These are phyloP conservation scores for Vanessa cardui DNA, from an alignment of 2,888 invertebrate species.

Conservation along the genomic window DNA sequence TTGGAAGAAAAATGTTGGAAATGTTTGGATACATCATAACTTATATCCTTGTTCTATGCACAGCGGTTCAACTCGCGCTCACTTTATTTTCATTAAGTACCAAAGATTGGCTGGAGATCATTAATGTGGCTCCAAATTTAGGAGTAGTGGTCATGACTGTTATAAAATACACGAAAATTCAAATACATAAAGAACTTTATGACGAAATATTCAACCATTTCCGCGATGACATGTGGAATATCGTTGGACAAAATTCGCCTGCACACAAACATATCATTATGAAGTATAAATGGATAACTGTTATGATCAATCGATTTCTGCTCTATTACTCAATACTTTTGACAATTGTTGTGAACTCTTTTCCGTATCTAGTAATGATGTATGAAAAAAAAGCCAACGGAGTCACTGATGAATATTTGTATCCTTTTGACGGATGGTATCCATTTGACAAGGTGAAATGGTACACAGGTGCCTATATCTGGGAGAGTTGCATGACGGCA, in stretches of 20 bases:
- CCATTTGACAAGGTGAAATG: slow-evolving; percentile 69
- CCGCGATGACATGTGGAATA: slow-evolving; percentile 55
- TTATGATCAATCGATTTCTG: slow-evolving; percentile 54
- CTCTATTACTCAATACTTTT: slow-evolving; percentile 56
- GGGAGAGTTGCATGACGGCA: slow-evolving; percentile 67
- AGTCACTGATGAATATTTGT: slow-evolving; percentile 51
- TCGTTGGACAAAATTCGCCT: slow-evolving; percentile 47
- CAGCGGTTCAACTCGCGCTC: slow-evolving; percentile 55
- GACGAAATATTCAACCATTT: slow-evolving; percentile 58
- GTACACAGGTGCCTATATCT: slow-evolving; percentile 62
- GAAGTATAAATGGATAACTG: slow-evolving; percentile 50
- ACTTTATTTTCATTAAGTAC: slow-evolving; percentile 54
- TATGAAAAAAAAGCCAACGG: slow-evolving; percentile 54
- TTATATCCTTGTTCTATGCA: slow-evolving; percentile 50
- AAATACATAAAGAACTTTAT: slow-evolving; percentile 54
- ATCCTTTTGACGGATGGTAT: slow-evolving; percentile 73
- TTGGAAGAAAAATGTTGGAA: slow-evolving; percentile 48
- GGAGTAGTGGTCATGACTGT: slow-evolving; percentile 63
- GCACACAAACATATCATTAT: slow-evolving; percentile 52
- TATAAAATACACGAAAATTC: slow-evolving; percentile 59
- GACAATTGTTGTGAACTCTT: slow-evolving; percentile 54
- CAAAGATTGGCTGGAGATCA: slow-evolving; percentile 60
- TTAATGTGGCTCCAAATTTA: slow-evolving; percentile 67
- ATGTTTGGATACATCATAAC: slow-evolving; percentile 49
- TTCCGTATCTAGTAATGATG: slow-evolving; percentile 65